phyloP scores from a whole-genome alignment of 2,888 invertebrate genomes.

The Conomelus anceps region DNA sequence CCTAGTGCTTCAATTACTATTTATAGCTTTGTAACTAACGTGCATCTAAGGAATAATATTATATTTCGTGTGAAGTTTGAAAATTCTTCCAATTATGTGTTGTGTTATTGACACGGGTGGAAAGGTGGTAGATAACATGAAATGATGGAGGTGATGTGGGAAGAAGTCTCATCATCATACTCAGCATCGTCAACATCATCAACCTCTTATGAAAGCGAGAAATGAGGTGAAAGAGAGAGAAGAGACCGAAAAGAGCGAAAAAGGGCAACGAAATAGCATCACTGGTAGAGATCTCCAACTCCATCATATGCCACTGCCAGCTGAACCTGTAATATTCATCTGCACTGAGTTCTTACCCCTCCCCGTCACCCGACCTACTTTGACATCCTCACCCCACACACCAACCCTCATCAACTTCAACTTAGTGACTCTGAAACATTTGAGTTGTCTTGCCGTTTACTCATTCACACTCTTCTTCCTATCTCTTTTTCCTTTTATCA shows the following conservation, averaged over 20 bases:
- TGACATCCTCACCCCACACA: not conserved
- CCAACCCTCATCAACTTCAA: not conserved
- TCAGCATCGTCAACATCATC: not conserved
- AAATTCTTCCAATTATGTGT: not conserved
- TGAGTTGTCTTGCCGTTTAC: not conserved
- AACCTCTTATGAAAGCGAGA: not conserved
- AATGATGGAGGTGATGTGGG: not conserved
- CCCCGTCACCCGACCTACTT: no score
- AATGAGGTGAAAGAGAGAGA: not conserved
- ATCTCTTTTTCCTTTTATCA: no score
- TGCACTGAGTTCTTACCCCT: not conserved
- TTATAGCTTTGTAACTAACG: no score
- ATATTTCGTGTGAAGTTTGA: not conserved
- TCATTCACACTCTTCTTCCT: not conserved
- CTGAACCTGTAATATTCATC: not conserved
- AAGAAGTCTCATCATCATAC: not conserved
- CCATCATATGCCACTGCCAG: not conserved
- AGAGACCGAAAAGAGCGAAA: not conserved
- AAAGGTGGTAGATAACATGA: not conserved
- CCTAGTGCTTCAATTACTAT: no score
- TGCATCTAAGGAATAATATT: no score
- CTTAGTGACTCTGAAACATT: not conserved
- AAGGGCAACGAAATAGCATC: not conserved
- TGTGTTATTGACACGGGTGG: not conserved
- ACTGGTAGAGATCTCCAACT: not conserved